Conservation (phyloP, 2,888 invertebrate species). For the Conops quadrifasciatus region DNA sequence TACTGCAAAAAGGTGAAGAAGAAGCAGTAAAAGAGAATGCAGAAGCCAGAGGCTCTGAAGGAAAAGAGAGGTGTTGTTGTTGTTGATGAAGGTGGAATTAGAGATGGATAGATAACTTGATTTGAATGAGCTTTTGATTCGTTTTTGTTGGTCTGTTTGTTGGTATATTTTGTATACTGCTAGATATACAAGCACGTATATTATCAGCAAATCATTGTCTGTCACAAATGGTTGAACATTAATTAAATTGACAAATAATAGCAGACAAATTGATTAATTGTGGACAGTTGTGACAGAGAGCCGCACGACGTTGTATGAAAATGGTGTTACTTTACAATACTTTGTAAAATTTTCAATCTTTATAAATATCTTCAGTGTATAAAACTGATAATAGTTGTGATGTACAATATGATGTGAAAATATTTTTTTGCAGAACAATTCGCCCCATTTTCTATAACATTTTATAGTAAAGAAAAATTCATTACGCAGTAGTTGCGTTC, state of each 20-base stretch:
- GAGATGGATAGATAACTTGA: too few species aligned
- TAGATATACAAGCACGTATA: background rate
- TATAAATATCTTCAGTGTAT: too few species aligned
- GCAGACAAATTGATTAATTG: slow-evolving; percentile 32
- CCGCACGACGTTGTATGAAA: too few species aligned
- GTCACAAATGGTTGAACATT: slow-evolving; percentile 24
- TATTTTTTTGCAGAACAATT: too few species aligned
- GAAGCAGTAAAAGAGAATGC: background rate
- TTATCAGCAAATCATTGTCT: slow-evolving; percentile 18
- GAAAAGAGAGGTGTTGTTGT: too few species aligned
- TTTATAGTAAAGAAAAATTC: too few species aligned
- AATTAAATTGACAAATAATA: slow-evolving; percentile 34
- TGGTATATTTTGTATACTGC: slow-evolving; percentile 2
- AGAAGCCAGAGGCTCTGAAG: background rate
- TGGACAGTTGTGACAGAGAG: background rate
- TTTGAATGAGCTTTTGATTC: background rate
- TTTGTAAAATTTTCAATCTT: too few species aligned
- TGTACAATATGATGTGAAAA: too few species aligned
- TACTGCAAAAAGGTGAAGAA: background rate
- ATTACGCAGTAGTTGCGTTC: too few species aligned
- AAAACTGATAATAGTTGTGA: too few species aligned
- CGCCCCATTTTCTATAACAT: too few species aligned
- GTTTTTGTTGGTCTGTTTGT: background rate
- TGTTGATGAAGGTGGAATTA: background rate
- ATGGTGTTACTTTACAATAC: too few species aligned